A percentile compares a stretch with the other conserved stretches of the same genome.
Evolutionary conservation across 2,797 vertebrate genomes (phyloP).

Genomic region (Xiphophorus birchmanni): DNA sequence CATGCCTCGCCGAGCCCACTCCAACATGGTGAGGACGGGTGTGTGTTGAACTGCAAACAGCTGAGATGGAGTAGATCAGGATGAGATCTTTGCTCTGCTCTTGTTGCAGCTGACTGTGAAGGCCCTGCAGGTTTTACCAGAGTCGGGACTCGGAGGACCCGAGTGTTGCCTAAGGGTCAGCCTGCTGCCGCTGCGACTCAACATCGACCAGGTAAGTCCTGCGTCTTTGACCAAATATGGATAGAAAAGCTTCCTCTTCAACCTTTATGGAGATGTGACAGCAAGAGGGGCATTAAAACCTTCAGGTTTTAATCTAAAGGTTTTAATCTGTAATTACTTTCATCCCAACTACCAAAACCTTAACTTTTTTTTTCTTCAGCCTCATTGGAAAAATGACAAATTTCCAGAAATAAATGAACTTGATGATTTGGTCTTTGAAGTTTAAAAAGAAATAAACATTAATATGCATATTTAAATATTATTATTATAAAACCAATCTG

Average conservation of each 20-base stretch:
- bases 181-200: constrained; percentile 89
- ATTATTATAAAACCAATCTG: not conserved
- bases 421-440: not conserved
- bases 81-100: constrained; percentile 15
- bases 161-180: constrained; percentile 92
- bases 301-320: not conserved
- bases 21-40: constrained; percentile 87
- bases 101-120: constrained; percentile 88
- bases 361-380: not conserved
- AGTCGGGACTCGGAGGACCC: constrained; percentile 84
- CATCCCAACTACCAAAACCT: not conserved
- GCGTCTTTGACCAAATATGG: not conserved
- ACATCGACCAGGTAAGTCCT: constrained; percentile 88
- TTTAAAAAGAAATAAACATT: not conserved
- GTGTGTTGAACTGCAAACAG: not conserved
- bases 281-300: not conserved
- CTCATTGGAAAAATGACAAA: not conserved
- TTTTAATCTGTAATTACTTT: not conserved
- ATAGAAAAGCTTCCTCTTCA: not conserved
- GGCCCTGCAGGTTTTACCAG: constrained; percentile 89
- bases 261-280: not conserved
- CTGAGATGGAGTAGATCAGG: not conserved
- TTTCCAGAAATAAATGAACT: not conserved
- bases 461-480: not conserved
- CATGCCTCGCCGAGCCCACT: constrained; percentile 91